Conservation (phyloP, 92 coral and sea anemone species). For the Palythoa caribaeorum region DNA sequence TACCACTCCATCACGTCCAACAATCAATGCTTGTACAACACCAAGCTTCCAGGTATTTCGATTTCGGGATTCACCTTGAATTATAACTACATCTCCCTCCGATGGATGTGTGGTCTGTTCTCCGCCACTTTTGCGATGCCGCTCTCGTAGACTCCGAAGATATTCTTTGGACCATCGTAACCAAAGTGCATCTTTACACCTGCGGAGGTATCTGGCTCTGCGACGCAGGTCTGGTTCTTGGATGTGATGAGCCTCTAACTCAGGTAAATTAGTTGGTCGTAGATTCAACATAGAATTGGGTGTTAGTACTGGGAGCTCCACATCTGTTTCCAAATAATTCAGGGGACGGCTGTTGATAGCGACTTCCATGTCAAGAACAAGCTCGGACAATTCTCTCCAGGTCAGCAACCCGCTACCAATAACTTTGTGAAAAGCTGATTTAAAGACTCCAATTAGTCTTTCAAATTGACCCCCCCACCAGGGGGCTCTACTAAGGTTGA, state of each 20-base stretch:
- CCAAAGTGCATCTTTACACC: background rate
- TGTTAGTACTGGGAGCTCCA: conserved; percentile 32
- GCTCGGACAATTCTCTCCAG: background rate
- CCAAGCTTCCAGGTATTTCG: background rate
- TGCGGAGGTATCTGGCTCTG: background rate
- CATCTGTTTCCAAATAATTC: conserved; percentile 38
- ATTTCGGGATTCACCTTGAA: background rate
- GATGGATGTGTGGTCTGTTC: background rate
- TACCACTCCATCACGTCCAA: background rate
- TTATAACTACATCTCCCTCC: background rate
- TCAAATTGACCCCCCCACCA: no score
- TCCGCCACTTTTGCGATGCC: background rate
- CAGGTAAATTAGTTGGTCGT: background rate
- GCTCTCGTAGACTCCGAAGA: background rate
- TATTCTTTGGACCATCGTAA: background rate
- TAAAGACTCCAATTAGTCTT: conserved; percentile 51
- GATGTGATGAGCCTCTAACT: background rate
- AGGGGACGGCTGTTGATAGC: conserved; percentile 35
- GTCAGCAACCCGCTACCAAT: background rate
- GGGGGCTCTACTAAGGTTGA: conserved; percentile 4
- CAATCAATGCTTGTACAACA: background rate
- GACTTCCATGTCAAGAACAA: conserved; percentile 16
- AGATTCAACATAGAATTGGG: conserved; percentile 48
- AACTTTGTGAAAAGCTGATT: background rate
- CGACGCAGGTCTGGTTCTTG: background rate